Evolutionary conservation across 2,797 vertebrate genomes (phyloP).

Genomic region (Crenuchus spilurus): DNA sequence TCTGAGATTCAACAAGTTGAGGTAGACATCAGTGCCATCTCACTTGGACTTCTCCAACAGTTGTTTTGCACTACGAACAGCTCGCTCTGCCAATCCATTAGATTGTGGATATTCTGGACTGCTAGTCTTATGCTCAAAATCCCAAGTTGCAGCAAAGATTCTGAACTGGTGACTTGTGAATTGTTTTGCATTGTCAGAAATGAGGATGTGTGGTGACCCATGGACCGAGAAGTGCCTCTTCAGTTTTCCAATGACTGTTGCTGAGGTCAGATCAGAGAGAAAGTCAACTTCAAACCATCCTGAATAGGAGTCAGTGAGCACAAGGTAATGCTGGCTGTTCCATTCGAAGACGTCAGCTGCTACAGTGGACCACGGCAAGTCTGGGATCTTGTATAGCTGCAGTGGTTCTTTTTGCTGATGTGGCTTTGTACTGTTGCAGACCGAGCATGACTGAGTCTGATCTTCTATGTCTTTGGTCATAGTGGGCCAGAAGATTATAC

Average conservation of each 20-base stretch:
- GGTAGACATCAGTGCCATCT: slow-evolving; percentile 28
- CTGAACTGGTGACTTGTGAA: not conserved
- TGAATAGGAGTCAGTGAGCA: slow-evolving; percentile 31
- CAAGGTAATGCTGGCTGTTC: slow-evolving; percentile 20
- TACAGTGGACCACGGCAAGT: slow-evolving; percentile 37
- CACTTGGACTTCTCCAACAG: slow-evolving; percentile 18
- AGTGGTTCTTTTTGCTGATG: slow-evolving; percentile 36
- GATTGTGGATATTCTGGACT: slow-evolving; percentile 25
- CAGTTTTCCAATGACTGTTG: slow-evolving; percentile 26
- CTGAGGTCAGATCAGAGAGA: not conserved
- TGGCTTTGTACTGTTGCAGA: slow-evolving; percentile 32
- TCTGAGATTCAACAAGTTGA: slow-evolving; percentile 5
- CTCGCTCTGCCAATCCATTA: slow-evolving; percentile 13
- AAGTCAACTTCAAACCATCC: slow-evolving; percentile 32
- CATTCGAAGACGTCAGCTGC: slow-evolving; percentile 38
- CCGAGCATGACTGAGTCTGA: not conserved
- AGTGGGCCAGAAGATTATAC: slow-evolving; percentile 18
- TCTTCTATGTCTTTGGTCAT: slow-evolving; percentile 28
- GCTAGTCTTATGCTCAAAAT: slow-evolving; percentile 14
- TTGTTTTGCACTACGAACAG: slow-evolving; percentile 11
- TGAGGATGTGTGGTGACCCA: slow-evolving; percentile 1
- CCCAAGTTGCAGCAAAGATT: not conserved
- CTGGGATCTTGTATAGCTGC: slow-evolving; percentile 20
- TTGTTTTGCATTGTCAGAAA: slow-evolving; percentile 22
- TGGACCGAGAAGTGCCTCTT: slow-evolving; percentile 36